Conservation (phyloP, 2,113 vertebrate species). For the Nanorana parkeri region DNA sequence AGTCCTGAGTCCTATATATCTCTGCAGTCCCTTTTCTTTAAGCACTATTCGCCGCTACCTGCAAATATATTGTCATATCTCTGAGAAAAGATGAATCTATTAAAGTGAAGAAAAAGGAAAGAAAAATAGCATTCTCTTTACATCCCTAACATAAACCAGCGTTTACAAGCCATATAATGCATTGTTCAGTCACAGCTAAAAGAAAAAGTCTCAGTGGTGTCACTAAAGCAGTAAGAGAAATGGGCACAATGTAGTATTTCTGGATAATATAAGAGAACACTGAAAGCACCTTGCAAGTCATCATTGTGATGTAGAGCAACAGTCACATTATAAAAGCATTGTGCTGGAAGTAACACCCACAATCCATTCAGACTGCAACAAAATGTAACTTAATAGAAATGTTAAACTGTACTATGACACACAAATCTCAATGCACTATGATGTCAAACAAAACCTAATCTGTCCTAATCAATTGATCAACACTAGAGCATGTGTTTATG, state of each 20-base stretch:
- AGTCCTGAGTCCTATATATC: not conserved
- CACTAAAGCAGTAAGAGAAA: not conserved
- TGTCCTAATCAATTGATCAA: no score
- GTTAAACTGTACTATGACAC: no score
- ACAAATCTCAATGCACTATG: no score
- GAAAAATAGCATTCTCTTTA: not conserved
- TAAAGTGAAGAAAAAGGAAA: not conserved
- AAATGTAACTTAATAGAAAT: no score
- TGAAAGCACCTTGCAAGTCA: not conserved
- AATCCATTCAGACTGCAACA: not conserved
- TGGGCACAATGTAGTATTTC: not conserved
- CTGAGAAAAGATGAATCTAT: slow-evolving; percentile 14
- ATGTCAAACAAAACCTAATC: no score
- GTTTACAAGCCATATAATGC: not conserved
- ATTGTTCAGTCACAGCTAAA: not conserved
- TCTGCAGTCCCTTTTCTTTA: no score
- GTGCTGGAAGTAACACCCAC: not conserved
- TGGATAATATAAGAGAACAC: not conserved
- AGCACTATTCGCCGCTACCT: not conserved
- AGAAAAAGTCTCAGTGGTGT: not conserved
- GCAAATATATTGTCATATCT: slow-evolving; percentile 3
- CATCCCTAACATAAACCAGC: not conserved
- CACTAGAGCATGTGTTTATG: no score
- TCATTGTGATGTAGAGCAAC: not conserved
- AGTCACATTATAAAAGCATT: not conserved